Conservation (phyloP, 2,888 invertebrate species). For the Gasteruption jaculator region DNA sequence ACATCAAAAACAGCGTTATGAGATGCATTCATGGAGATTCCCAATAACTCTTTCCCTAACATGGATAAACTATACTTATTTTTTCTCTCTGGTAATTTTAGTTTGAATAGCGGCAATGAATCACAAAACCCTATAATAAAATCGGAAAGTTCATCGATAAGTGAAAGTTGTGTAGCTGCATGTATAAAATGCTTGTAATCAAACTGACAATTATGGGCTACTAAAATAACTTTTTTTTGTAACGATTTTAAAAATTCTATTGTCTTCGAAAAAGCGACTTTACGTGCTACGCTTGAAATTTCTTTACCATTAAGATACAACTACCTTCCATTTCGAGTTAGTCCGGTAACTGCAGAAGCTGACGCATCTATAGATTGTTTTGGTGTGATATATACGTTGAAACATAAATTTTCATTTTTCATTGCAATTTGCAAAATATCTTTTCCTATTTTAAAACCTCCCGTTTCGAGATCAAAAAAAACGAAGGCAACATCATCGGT, state of each 20-base stretch:
- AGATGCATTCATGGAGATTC: too few species aligned
- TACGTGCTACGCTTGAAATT: conserved; percentile 9
- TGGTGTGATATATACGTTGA: conserved; percentile 15
- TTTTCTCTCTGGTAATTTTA: too few species aligned
- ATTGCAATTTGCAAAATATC: conserved; percentile 17
- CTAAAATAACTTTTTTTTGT: conserved; percentile 13
- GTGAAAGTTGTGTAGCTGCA: conserved; percentile 5
- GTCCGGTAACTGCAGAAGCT: conserved; percentile 13
- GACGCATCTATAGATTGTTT: conserved; percentile 8
- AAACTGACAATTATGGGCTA: conserved; percentile 19
- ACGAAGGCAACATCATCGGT: conserved; percentile 4
- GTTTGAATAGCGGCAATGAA: conserved; percentile 12
- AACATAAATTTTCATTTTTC: conserved; percentile 10
- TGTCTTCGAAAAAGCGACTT: conserved; percentile 9
- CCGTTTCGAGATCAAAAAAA: conserved; percentile 19
- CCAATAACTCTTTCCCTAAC: too few species aligned
- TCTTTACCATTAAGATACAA: conserved; percentile 11
- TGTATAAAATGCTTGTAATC: conserved; percentile 12
- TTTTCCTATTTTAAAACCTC: conserved; percentile 11
- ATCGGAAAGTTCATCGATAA: conserved; percentile 13
- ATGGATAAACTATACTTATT: too few species aligned
- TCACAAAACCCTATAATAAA: conserved; percentile 16
- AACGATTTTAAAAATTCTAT: conserved; percentile 13
- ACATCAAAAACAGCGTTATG: too few species aligned
- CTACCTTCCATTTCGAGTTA: conserved; percentile 13